Base-by-base conservation (phyloP, 1,140 invertebrate species). In the Pogonomyrmex californicus region DNA sequence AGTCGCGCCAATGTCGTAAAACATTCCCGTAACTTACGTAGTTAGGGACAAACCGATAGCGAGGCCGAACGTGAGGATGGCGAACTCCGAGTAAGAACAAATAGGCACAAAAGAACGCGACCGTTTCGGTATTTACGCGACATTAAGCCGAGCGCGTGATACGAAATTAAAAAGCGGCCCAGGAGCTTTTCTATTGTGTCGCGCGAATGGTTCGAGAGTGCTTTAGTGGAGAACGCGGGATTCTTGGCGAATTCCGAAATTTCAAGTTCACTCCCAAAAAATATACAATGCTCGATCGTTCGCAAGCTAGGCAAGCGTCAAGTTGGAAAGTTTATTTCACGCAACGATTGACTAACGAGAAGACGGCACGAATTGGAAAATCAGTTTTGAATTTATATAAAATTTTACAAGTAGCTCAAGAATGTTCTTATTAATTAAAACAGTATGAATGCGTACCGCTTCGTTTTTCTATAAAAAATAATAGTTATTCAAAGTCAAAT, bases 21-120 rank as follows among this genome's bases (percentile, higher is more conserved):
- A 75, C 79, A 75, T 60, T 82, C 66, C 44, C 79, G 79, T 83
- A 75, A 83, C 68, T 83, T 83, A 83, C 68, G 41, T 83, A 75
- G 79, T 83, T 83, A 83, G 75, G 56, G 66, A 73, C 79, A 82
- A 73, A 82, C 66, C 79, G 79, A 82, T 82, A 44, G 79, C 41
- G 78, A 9, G 14, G 7, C 63, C 65, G 38, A 44, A 33, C 6
- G 30, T 12, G 33, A n/a, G n/a, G 4, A 47, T 5, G 23, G 10
- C 5, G 6, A 73, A 51, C 54, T 49, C 66, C 33, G 14, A 49
- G 6, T 36, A 60, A 49, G 79, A 60, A 60, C 79, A 83, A 83
- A 75, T 75, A 83, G 62, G 66, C 38, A 58, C 36, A 36, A 36
- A 73, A 30, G 17, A 56, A 36, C 79, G 79, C 54, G 54, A 68